Evolutionary conservation across 2,888 invertebrate species (phyloP).

Genomic region (Nemotelus nigrinus): DNA sequence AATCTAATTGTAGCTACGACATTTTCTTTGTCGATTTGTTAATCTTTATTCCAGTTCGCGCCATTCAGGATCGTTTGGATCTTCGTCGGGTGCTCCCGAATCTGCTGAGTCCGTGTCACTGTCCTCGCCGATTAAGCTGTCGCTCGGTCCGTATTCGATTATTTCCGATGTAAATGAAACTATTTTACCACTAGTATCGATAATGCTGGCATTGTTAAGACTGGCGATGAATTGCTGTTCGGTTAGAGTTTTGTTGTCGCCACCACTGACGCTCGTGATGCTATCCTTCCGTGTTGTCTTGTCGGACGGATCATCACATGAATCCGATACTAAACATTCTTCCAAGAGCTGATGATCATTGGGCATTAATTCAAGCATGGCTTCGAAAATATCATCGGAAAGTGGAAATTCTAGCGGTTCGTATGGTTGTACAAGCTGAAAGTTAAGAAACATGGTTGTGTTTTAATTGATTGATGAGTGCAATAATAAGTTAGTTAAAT

Average conservation of each 20-base stretch:
- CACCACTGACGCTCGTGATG: neutral
- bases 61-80: conserved; percentile 90
- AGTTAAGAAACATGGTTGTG: no score
- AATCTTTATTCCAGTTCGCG: conserved; percentile 57
- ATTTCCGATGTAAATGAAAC: neutral
- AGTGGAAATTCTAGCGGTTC: conserved; percentile 81
- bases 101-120: conserved; percentile 58
- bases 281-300: neutral
- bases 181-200: neutral
- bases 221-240: neutral
- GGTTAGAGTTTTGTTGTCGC: neutral
- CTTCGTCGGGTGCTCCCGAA: conserved; percentile 76
- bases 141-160: neutral
- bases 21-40: neutral
- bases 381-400: conserved; percentile 73
- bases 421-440: conserved; percentile 75
- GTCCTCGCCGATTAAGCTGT: conserved; percentile 50
- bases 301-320: conserved; percentile 23
- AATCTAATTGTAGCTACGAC: neutral
- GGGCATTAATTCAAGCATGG: conserved; percentile 77
- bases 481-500: neutral
- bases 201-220: neutral
- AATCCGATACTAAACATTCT: conserved; percentile 51
- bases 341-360: conserved; percentile 67
- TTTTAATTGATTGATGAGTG: no score